Base-by-base conservation (phyloP, 1,140 invertebrate species). In the Lordiphosa mommai region DNA sequence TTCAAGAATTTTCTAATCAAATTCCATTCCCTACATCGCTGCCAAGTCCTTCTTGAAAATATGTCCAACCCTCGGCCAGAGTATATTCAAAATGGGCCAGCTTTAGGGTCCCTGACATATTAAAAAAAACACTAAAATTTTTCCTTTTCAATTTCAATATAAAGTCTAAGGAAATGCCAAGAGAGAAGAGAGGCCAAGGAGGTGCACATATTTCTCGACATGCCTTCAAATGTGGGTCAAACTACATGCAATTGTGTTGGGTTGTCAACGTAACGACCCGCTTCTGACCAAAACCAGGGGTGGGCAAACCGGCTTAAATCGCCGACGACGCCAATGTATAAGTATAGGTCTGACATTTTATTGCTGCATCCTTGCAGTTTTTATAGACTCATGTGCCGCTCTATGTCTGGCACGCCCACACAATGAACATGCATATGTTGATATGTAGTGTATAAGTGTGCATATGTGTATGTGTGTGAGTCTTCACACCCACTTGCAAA, bases 361-460 rank as follows among this genome's bases (percentile, higher is more conserved):
- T 82, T 84, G 72, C 71, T 84, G 76, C 77, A 82, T 82, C 76
- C 76, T 84, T 82, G 76, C 77, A 82, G 59, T 76, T 76, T 79
- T 82, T 76, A 80, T 80, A 74, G 76, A 80, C 76, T 57, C 71
- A 59, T 80, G 71, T 57, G 38, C 70, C 72, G 38, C 27, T 32
- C 13, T 9, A 12, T 58, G 44, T 74, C 60, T 74, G 66, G 50
- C 66, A 73, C 71, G 77, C 76, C 71, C 68, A 51, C 44, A 72
- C 58, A 82, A 74, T 80, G 65, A 69, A 51, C 48, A 48, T 44
- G 48, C 30, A 33, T 20, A 33, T 55, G 30, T 51, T n/a, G 14
- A 16, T 47, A 48, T 38, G 41, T 14, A 48, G 6, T 55, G 60
- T 73, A 59, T 65, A 30, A 16, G 60, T 52, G 20, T 27, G 5